Percentiles rank a stretch among this genome's conserved stretches.
Conservation (phyloP, 2,888 invertebrate species). For the Eulithis prunata region DNA sequence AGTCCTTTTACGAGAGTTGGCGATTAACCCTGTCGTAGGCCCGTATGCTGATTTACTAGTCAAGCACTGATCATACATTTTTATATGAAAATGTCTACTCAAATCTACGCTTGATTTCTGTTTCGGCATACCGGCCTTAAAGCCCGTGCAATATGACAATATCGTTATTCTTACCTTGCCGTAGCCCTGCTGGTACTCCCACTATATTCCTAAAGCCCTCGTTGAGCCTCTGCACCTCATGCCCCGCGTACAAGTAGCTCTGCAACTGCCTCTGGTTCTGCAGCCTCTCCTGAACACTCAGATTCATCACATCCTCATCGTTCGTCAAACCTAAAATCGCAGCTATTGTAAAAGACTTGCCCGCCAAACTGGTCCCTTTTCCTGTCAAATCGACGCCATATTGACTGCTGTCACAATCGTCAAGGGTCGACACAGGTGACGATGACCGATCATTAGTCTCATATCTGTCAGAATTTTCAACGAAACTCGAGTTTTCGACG, state of each 20-base stretch:
- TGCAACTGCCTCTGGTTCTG: conserved; percentile 74
- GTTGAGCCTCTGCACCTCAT: conserved; percentile 71
- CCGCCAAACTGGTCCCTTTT: conserved; percentile 74
- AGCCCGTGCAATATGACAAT: background rate
- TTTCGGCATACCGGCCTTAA: too few species aligned
- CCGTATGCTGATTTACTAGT: too few species aligned
- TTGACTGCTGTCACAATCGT: conserved; percentile 71
- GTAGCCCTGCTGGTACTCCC: conserved; percentile 58
- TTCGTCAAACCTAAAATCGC: conserved; percentile 92
- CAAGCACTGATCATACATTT: too few species aligned
- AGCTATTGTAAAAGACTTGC: conserved; percentile 94
- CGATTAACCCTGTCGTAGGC: too few species aligned
- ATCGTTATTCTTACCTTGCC: conserved; percentile 63
- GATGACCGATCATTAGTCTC: conserved; percentile 62
- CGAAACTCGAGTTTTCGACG: conserved; percentile 47
- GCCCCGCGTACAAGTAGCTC: conserved; percentile 72
- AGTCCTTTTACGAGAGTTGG: too few species aligned
- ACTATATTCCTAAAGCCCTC: conserved; percentile 72
- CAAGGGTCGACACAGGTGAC: conserved; percentile 70
- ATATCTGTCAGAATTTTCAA: conserved; percentile 47
- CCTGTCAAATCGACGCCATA: conserved; percentile 77
- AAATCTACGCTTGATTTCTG: too few species aligned
- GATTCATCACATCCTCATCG: conserved; percentile 78
- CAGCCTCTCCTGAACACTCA: conserved; percentile 81
- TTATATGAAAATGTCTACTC: too few species aligned